These are phyloP conservation scores for Cephus pygmeus DNA, from an alignment of 2,888 invertebrate species.

Conservation along the genomic window DNA sequence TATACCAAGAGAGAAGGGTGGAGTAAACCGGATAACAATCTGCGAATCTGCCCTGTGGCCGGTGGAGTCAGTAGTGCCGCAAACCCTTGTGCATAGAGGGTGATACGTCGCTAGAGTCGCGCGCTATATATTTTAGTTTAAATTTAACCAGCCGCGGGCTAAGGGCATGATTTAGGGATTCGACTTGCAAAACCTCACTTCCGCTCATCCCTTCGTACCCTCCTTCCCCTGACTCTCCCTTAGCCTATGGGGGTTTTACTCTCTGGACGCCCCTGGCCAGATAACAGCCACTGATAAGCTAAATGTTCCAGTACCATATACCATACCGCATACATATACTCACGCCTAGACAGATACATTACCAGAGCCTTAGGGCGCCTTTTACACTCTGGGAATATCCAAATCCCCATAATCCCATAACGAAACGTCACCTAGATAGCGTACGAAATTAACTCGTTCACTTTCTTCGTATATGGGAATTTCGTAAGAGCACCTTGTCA, in stretches of 20 bases:
- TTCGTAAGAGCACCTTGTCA: neutral
- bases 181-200: constrained; percentile 20
- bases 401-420: neutral
- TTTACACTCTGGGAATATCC: neutral
- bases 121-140: constrained; percentile 55
- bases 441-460: neutral
- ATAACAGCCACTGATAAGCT: constrained; percentile 60
- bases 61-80: neutral
- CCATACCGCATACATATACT: constrained; percentile 21
- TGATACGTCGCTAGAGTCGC: constrained; percentile 5
- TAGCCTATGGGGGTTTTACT: constrained; percentile 44
- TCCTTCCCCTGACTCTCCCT: neutral
- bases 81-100: neutral
- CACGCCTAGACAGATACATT: constrained; percentile 22
- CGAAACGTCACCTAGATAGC: neutral
- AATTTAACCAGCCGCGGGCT: constrained; percentile 57
- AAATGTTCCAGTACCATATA: constrained; percentile 55
- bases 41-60: constrained; percentile 7
- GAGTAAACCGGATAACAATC: constrained; percentile 5
- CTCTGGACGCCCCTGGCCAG: constrained; percentile 53
- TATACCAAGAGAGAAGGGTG: neutral
- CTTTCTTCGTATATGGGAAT: neutral
- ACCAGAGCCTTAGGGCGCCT: neutral
- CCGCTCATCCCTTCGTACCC: constrained; percentile 11
- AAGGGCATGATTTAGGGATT: constrained; percentile 59